Percentiles rank a stretch among this genome's conserved stretches.
These are phyloP conservation scores for Aelia acuminata DNA, from an alignment of 2,888 invertebrate genomes.

Conservation along the genomic window DNA sequence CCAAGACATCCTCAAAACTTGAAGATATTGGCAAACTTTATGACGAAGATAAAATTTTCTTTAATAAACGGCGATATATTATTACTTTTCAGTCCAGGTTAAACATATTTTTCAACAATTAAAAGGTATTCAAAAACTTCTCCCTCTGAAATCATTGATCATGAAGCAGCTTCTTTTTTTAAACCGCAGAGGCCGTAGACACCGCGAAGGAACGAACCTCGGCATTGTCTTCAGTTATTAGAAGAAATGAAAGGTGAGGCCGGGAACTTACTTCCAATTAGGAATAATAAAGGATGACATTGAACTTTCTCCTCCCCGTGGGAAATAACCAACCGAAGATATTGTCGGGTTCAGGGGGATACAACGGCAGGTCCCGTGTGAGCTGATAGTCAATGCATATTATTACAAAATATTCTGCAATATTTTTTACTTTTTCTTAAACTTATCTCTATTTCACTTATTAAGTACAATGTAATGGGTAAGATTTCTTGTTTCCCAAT, in stretches of 20 bases:
- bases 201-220: neutral
- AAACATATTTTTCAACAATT: neutral
- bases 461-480: neutral
- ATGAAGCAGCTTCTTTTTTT: neutral
- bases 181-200: neutral
- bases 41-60: too few species aligned
- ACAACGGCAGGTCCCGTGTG: neutral
- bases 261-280: constrained; percentile 32
- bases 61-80: too few species aligned
- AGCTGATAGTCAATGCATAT: neutral
- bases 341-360: neutral
- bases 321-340: constrained; percentile 6
- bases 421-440: neutral
- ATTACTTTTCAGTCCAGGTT: too few species aligned
- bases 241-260: constrained; percentile 24
- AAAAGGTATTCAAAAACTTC: too few species aligned
- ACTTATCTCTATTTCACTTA: neutral
- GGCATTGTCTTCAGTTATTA: constrained; percentile 1
- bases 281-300: constrained; percentile 41
- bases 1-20: too few species aligned
- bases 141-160: neutral
- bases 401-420: neutral
- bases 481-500: neutral
- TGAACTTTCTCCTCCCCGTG: constrained; percentile 35
- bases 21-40: too few species aligned